Percentiles rank a stretch among this genome's conserved stretches.
Evolutionary conservation across 2,797 vertebrate species (phyloP).

Genomic region (Micrastur ruficollis): DNA sequence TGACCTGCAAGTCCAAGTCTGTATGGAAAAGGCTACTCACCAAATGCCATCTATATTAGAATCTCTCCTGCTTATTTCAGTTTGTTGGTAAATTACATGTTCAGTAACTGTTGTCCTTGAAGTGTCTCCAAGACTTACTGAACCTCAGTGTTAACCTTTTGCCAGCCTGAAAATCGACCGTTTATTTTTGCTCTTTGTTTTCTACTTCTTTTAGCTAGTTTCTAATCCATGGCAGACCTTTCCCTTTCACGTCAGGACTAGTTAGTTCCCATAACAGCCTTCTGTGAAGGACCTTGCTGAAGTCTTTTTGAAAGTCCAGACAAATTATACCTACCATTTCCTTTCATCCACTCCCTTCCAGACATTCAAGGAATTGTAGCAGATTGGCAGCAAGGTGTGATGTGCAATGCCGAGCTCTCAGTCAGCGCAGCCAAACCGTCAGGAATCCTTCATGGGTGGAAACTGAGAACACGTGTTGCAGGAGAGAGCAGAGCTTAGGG

Average conservation of each 20-base stretch:
- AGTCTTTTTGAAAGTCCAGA: background rate
- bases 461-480: background rate
- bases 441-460: background rate
- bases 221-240: slow-evolving; percentile 6
- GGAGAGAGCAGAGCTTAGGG: background rate
- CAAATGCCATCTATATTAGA: slow-evolving; percentile 66
- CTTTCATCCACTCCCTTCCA: background rate
- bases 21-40: slow-evolving; percentile 36
- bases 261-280: background rate
- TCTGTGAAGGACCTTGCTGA: background rate
- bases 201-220: background rate
- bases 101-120: slow-evolving; percentile 43
- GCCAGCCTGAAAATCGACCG: background rate
- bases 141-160: slow-evolving; percentile 37
- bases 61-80: slow-evolving; percentile 53
- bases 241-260: background rate
- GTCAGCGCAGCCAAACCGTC: background rate
- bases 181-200: slow-evolving; percentile 49
- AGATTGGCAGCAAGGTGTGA: background rate
- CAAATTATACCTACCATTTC: background rate
- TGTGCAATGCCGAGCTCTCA: background rate
- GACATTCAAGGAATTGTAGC: background rate
- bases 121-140: slow-evolving; percentile 20
- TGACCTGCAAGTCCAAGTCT: slow-evolving; percentile 32
- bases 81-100: slow-evolving; percentile 55